Evolutionary conservation across 2,888 invertebrate genomes (phyloP).

Genomic region (Apodemia duryi): DNA sequence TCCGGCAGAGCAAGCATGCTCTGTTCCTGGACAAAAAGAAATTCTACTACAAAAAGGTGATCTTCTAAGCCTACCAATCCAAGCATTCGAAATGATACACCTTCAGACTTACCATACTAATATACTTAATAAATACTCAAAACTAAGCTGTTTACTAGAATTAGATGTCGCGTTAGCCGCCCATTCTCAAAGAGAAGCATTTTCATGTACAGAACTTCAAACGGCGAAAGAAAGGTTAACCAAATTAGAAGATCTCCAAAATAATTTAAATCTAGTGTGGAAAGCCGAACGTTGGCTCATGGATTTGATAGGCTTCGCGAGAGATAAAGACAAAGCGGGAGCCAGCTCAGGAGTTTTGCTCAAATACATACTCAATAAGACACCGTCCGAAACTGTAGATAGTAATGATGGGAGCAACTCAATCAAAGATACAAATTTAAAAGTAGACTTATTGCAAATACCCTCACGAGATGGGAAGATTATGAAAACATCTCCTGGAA

Average conservation of each 20-base stretch:
- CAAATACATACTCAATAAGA: conserved; percentile 62
- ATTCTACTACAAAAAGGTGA: conserved; percentile 91
- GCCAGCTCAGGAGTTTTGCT: conserved; percentile 70
- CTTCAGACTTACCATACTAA: conserved; percentile 95
- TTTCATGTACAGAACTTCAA: conserved; percentile 92
- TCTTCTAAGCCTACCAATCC: conserved; percentile 93
- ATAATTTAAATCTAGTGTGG: conserved; percentile 93
- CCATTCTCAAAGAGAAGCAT: conserved; percentile 96
- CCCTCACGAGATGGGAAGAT: conserved; percentile 86
- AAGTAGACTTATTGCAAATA: conserved; percentile 80
- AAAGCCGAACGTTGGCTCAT: conserved; percentile 97
- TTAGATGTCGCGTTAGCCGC: conserved; percentile 94
- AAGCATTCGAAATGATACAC: conserved; percentile 97
- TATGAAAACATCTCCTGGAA: conserved; percentile 86
- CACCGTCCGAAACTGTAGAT: conserved; percentile 48
- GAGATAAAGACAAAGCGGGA: conserved; percentile 82
- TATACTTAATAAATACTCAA: conserved; percentile 94
- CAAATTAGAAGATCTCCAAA: conserved; percentile 91
- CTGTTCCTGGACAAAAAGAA: conserved; percentile 92
- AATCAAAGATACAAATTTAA: conserved; percentile 64
- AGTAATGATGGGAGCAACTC: conserved; percentile 59
- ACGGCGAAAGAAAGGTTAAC: conserved; percentile 91
- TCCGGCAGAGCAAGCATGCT: conserved; percentile 94
- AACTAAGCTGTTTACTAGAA: conserved; percentile 95
- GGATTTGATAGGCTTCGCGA: conserved; percentile 95